Evolutionary conservation across 64 coral and sea anemone genomes (phyloP), one percentile per base, ranked within the genome.

Genomic region (Acropora tenuis): DNA sequence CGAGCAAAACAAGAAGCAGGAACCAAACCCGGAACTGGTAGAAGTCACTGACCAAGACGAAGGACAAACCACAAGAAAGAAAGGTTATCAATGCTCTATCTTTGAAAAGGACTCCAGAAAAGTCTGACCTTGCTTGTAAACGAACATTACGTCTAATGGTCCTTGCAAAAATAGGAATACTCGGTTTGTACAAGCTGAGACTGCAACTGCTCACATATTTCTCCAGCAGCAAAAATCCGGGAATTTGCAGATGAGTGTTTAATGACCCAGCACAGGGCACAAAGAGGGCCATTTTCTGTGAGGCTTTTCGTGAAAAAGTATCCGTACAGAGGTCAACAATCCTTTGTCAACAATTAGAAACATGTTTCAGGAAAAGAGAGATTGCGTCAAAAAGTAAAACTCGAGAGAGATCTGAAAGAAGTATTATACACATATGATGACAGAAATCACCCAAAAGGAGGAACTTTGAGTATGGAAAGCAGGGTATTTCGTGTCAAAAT

Each of bases 131-230:
- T 69, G 67, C 67, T 17, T 5, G 16, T 69, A 69, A 69, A 16
- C 15, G n/a, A 69, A 69, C 15, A 69, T 69, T 69, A 69, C 13
- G 15, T 69, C 67, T 69, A 69, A 69, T 69, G n/a, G 18, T 69
- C 67, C 67, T 69, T 30, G 67, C 67, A 69, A 69, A 69, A 69
- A 69, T 69, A 69, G 67, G 67, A 20, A 69, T 69, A 69, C 12
- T 69, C 66, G 66, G 66, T 6, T 55, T 55, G 52, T 55, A 55
- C 52, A 55, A 5, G 52, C 52, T 55, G 10, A 55, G 52, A 55
- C 52, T 55, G 52, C 52, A 30, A 30, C 30, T 30, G 30, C 30
- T 0, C 0, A 30, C 30, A 30, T 30, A 0, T 30, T 30, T 30
- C 30, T 30, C 30, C 30, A 30, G 0, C 30, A 30, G 30, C 30